Conservation (phyloP, 64 coral and sea anemone species). For the Dendronephthya gigantea region DNA sequence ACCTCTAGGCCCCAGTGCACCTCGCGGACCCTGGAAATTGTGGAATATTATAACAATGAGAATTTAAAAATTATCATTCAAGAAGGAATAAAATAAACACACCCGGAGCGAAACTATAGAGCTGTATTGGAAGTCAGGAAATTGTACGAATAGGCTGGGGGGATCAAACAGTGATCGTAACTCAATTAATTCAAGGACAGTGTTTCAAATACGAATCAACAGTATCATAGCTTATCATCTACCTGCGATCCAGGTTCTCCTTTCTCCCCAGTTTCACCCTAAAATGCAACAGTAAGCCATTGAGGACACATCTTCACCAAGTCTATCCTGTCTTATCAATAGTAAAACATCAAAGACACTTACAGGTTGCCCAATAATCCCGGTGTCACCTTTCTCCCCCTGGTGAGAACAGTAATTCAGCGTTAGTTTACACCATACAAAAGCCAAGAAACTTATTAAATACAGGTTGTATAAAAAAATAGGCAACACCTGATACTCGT, state of each 20-base stretch:
- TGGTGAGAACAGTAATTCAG: background rate
- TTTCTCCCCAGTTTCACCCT: background rate
- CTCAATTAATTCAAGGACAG: background rate
- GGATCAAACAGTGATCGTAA: too few relatives aligned
- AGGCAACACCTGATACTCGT: too few relatives aligned
- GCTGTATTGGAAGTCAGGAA: too few relatives aligned
- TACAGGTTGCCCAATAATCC: background rate
- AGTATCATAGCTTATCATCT: too few relatives aligned
- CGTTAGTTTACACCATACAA: background rate
- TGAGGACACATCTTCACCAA: background rate
- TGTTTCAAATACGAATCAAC: background rate
- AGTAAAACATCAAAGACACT: too few relatives aligned
- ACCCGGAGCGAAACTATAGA: too few relatives aligned
- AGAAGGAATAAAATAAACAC: too few relatives aligned
- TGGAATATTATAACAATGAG: background rate
- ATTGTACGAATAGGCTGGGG: too few relatives aligned
- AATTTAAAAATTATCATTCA: background rate
- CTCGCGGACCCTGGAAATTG: background rate
- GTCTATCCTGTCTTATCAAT: background rate
- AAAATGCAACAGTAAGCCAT: background rate
- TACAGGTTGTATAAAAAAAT: too few relatives aligned
- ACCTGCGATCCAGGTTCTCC: background rate
- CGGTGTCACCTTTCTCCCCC: background rate
- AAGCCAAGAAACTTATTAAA: too few relatives aligned
- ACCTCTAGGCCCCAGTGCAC: background rate